Base-by-base conservation (phyloP, 2,797 vertebrate genomes). In the Tragelaphus oryx region DNA sequence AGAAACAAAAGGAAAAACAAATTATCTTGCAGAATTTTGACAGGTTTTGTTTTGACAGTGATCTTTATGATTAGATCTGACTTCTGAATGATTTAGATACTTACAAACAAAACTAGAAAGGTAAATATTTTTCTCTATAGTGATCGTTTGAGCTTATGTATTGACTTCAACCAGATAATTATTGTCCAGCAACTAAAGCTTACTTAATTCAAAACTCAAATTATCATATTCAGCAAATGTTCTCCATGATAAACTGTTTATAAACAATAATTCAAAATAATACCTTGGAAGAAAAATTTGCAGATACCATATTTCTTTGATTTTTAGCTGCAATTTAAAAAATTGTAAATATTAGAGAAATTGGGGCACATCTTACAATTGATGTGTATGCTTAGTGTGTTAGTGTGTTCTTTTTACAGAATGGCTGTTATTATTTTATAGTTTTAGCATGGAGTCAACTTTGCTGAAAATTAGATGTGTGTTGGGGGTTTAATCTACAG, bases 131-230 rank as follows among this genome's bases (percentile, higher is more conserved):
- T 33, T 75, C 24, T 52, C 68, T 46, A 11, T 26, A 62, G 52
- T 83, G 57, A 75, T 90, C 6, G 68, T 30, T 57, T 62, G n/a
- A 62, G 50, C 16, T 74, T 41, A 26, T 3, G 2, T 44, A 57
- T 71, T 88, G 54, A 91, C 17, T 85, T 92, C 37, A 46, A 78
- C 46, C 28, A 60, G 28, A 55, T 75, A 88, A 80, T 48, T 87
- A 81, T 46, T 89, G 46, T 22, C 14, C 6, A 87, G 30, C 8
- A 68, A 44, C 30, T 80, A 91, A 91, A 87, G 4, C 2, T 83
- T 60, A 55, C 30, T 90, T 92, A 85, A 83, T 89, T 87, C 28
- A 80, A 94, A 93, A 57, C 10, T 37, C 71, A 93, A 82, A 37
- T 8, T 48, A 86, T 60, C 44, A 20, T 71, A 79, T 75, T 60